Evolutionary conservation across 2,888 invertebrate species (phyloP).

Genomic region (Adelognathus sp.): DNA sequence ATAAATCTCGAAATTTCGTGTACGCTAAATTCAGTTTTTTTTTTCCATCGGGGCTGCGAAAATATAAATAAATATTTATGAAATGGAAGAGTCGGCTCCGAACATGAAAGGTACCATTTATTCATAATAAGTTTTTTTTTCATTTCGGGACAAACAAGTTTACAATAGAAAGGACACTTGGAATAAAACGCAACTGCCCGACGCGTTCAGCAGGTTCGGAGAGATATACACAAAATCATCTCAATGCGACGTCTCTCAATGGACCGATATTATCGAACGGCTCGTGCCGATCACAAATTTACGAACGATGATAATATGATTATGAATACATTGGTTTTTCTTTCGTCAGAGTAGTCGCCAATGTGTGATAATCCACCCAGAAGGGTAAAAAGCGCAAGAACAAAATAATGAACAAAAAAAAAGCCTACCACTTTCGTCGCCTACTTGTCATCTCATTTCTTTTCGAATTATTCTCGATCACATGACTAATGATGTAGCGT

Average conservation of each 20-base stretch:
- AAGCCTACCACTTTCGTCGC: conserved; percentile 44
- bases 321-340: conserved; percentile 26
- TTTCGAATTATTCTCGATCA: conserved; percentile 10
- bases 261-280: conserved; percentile 22
- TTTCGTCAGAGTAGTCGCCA: background rate
- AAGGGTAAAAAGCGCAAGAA: conserved; percentile 21
- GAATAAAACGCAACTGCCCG: conserved; percentile 78
- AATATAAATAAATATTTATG: background rate
- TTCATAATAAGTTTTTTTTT: conserved; percentile 70
- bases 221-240: conserved; percentile 73
- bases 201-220: conserved; percentile 70
- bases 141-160: conserved; percentile 76
- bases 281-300: too few species aligned
- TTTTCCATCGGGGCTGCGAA: too few species aligned
- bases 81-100: conserved; percentile 49
- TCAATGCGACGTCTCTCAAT: conserved; percentile 50
- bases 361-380: conserved; percentile 23
- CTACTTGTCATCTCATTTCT: conserved; percentile 25
- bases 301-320: conserved; percentile 35
- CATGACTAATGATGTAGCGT: conserved; percentile 43
- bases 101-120: conserved; percentile 74
- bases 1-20: too few species aligned
- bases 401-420: conserved; percentile 25
- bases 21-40: too few species aligned
- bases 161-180: conserved; percentile 80